These are phyloP conservation scores for Brachypterus glaber DNA, from an alignment of 2,888 invertebrate genomes.

Conservation along the genomic window DNA sequence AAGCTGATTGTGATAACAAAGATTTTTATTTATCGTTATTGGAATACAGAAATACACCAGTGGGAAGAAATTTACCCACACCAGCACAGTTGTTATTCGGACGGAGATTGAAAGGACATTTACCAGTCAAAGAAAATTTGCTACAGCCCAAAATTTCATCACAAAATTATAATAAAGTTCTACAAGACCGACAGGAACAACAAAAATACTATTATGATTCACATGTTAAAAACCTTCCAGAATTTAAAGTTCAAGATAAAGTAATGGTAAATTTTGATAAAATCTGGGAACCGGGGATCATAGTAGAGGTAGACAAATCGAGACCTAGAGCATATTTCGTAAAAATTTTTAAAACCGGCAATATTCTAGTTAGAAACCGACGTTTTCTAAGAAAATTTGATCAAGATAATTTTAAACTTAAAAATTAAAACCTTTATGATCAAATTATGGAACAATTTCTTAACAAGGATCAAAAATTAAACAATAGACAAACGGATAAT, in stretches of 20 bases:
- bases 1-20: constrained; percentile 10
- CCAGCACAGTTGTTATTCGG: constrained; percentile 15
- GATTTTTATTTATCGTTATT: constrained; percentile 8
- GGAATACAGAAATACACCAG: constrained; percentile 8
- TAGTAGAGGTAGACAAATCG: constrained; percentile 5
- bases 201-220: constrained; percentile 3
- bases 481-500: too few species aligned
- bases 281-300: not conserved
- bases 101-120: constrained; percentile 4
- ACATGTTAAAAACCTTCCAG: constrained; percentile 2
- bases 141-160: not conserved
- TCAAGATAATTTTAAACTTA: not conserved
- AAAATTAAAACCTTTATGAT: not conserved
- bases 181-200: too few species aligned
- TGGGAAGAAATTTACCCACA: not conserved
- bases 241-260: constrained; percentile 3
- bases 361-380: constrained; percentile 4
- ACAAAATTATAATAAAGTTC: too few species aligned
- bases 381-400: constrained; percentile 3
- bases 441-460: not conserved
- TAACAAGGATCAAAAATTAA: too few species aligned
- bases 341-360: constrained; percentile 4
- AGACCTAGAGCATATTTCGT: constrained; percentile 9
- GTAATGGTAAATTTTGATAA: constrained; percentile 8
- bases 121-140: not conserved